These are phyloP conservation scores for Selenia dentaria DNA, from an alignment of 2,888 invertebrate genomes.

Conservation along the genomic window DNA sequence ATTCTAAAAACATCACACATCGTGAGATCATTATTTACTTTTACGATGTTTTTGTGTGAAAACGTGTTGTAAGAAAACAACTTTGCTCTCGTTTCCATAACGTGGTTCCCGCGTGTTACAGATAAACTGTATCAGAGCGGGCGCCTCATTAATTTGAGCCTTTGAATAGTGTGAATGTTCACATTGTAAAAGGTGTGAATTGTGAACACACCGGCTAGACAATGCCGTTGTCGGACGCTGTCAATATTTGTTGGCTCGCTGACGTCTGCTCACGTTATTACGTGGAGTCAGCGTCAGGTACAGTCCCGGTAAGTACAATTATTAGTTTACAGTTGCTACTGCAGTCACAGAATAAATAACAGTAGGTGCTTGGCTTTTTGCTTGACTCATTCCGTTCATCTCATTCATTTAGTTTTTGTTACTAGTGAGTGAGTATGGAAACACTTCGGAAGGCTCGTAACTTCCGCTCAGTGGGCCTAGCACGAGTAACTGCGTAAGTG, in stretches of 20 bases:
- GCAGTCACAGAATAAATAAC: too few species aligned
- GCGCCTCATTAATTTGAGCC: constrained; percentile 20
- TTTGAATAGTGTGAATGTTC: constrained; percentile 29
- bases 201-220: constrained; percentile 34
- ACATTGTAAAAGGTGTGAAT: constrained; percentile 34
- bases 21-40: constrained; percentile 16
- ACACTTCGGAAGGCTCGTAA: too few species aligned
- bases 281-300: constrained; percentile 4
- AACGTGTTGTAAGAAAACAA: constrained; percentile 20
- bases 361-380: too few species aligned
- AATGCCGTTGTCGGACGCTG: constrained; percentile 39
- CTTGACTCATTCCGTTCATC: too few species aligned
- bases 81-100: constrained; percentile 19
- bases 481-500: too few species aligned
- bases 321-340: too few species aligned
- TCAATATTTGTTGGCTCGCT: constrained; percentile 56
- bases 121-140: constrained; percentile 7
- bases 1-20: constrained; percentile 5
- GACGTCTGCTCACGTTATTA: constrained; percentile 46
- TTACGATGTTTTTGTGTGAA: constrained; percentile 18
- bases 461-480: too few species aligned
- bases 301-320: too few species aligned
- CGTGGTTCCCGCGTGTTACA: constrained; percentile 18
- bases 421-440: too few species aligned
- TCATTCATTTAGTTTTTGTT: too few species aligned